Conservation (phyloP, 2,113 vertebrate species). For the Oreochromis aureus region DNA sequence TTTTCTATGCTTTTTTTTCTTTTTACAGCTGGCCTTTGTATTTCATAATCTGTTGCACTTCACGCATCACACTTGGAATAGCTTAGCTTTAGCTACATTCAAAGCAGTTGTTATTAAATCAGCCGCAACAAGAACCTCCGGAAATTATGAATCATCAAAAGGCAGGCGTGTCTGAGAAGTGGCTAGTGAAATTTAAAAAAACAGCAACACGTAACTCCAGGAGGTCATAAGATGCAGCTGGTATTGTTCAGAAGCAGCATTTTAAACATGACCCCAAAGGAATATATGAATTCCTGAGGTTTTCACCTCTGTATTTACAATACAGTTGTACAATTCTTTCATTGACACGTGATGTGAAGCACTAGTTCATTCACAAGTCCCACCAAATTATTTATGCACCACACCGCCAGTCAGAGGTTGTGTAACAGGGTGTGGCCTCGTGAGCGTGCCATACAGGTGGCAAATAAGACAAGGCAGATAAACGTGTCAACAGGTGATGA, state of each 20-base stretch:
- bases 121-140: not conserved
- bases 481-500: not conserved
- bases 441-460: constrained; percentile 1
- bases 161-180: constrained; percentile 30
- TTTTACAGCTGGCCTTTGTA: not conserved
- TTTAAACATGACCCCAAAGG: not conserved
- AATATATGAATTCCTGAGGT: constrained; percentile 1
- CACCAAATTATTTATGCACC: not conserved
- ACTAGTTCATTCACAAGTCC: not conserved
- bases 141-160: constrained; percentile 43
- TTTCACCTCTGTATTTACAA: not conserved
- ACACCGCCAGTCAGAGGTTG: constrained; percentile 25
- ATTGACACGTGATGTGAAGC: not conserved
- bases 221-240: not conserved
- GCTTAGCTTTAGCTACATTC: not conserved
- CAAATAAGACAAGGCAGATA: constrained; percentile 13
- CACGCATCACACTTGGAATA: not conserved
- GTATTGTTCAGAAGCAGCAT: constrained; percentile 31
- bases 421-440: constrained; percentile 45
- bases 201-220: not conserved
- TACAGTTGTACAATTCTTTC: not conserved
- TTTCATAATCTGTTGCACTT: not conserved
- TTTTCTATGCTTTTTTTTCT: not conserved
- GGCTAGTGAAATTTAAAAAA: not conserved
- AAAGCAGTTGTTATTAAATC: not conserved